Evolutionary conservation across 1,140 invertebrate species (phyloP), one percentile per base, ranked within the genome.

Genomic region (Muscidifurax raptorellus): DNA sequence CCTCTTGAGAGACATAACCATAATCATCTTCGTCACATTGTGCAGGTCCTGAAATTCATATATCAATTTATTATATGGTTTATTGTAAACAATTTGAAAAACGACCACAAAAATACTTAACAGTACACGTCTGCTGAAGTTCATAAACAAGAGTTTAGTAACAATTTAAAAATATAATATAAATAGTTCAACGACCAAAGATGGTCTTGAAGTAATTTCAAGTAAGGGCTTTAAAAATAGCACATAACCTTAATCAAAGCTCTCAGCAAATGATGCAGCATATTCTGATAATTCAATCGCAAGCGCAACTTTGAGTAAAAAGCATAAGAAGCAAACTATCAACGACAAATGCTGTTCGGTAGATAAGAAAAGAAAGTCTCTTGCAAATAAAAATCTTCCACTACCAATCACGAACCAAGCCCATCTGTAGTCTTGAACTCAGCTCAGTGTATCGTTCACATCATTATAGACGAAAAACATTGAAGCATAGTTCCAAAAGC

Each of bases 21-120:
- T 98, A 98, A 90, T 98, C 97, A 94, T 98, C 97, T 91, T 97
- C 96, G 89, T 98, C 97, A 0, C 96, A 96, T 88, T 97, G 96
- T n/a, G 94, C 94, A 7, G 95, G 95, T 27, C 95, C 95, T 95
- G 7, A 47, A 86, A 85, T 79, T 67, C 25, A 80, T 69, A 69
- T 69, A 69, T 13, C 13, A 69, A 28, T 18, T 15, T 25, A 12
- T 64, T 22, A 25, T 12, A 69, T 76, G 28, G 40, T 47, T 28
- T 40, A 67, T 27, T 44, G 27, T 52, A 13, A 82, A 27, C 28
- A 74, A 52, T 28, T 75, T 72, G n/a, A 64, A 64, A 40, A 40
- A 40, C 5, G 10, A 40, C 7, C 10, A 40, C 36, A 40, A 64
- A 64, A 64, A 69, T 69, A 69, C 12, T 69, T 69, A 69, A 6